Conservation (phyloP, 1,140 invertebrate species). For the Pomacea maculata region DNA sequence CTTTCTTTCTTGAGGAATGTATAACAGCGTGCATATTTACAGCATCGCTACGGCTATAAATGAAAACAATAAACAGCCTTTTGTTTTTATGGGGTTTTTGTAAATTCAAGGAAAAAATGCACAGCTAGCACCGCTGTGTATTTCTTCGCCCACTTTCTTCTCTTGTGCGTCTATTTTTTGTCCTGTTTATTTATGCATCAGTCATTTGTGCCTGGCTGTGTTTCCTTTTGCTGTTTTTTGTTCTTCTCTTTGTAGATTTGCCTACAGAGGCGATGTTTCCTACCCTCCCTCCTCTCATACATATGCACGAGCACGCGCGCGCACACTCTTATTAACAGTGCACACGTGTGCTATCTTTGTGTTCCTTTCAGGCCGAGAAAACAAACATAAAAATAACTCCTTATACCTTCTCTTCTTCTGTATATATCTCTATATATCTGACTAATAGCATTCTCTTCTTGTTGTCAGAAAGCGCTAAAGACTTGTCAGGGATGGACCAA, state of each 20-base stretch:
- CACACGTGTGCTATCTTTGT: not conserved
- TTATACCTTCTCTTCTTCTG: not conserved
- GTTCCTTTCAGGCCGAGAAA: not conserved
- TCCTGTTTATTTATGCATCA: not conserved
- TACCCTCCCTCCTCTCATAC: not conserved
- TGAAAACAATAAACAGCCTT: not conserved
- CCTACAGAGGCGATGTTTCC: not conserved
- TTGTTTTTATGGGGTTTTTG: no score
- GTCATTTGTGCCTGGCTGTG: no score
- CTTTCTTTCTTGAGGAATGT: no score
- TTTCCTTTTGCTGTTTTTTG: not conserved
- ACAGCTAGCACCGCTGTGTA: not conserved
- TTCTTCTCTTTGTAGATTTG: not conserved
- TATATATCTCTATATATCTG: no score
- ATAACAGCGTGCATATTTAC: no score
- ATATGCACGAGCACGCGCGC: not conserved
- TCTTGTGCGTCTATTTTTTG: no score
- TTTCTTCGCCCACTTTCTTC: not conserved
- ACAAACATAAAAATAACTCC: not conserved
- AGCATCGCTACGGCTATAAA: not conserved
- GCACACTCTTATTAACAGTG: not conserved
- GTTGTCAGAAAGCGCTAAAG: not conserved
- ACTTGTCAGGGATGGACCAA: not conserved
- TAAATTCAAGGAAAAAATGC: not conserved
- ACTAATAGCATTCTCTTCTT: no score